phyloP scores from a whole-genome alignment of 1,140 invertebrate genomes.

The Bicyclus anynana region DNA sequence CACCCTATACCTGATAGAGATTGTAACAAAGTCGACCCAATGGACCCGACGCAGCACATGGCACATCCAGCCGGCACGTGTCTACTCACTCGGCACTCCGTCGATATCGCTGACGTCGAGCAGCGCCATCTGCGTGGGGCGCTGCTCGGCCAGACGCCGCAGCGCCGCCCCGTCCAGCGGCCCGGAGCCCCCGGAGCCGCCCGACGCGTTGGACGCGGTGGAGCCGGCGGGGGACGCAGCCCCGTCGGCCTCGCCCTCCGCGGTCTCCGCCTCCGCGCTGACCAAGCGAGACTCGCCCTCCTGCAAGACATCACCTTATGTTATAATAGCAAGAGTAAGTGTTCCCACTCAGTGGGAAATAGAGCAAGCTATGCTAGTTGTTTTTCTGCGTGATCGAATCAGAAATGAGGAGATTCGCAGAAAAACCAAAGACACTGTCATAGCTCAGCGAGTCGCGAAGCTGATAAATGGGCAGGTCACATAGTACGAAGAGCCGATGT shows the following conservation, averaged over 20 bases:
- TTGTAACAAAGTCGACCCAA: not conserved
- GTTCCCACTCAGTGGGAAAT: too few species aligned
- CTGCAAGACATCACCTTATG: not conserved
- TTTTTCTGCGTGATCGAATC: too few species aligned
- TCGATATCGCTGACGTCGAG: slow-evolving; percentile 81
- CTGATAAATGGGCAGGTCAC: too few species aligned
- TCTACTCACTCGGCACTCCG: slow-evolving; percentile 82
- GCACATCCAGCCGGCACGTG: too few species aligned
- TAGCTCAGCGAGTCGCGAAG: too few species aligned
- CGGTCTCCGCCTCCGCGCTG: not conserved
- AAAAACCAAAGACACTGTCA: too few species aligned
- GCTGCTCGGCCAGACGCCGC: slow-evolving; percentile 81
- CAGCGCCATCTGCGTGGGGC: slow-evolving; percentile 86
- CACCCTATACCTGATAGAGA: not conserved
- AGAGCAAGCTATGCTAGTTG: too few species aligned
- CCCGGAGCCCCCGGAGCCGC: slow-evolving; percentile 86
- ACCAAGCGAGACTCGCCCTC: not conserved
- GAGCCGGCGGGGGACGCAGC: slow-evolving; percentile 23
- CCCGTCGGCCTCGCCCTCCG: slow-evolving; percentile 11
- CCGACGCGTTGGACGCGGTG: slow-evolving; percentile 39
- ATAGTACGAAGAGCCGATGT: too few species aligned
- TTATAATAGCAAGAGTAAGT: too few species aligned
- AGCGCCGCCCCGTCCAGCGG: slow-evolving; percentile 91
- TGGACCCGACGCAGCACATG: too few species aligned
- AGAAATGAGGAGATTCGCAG: too few species aligned